phyloP scores from a whole-genome alignment of 1,140 invertebrate genomes.

The Antheraea pernyi region DNA sequence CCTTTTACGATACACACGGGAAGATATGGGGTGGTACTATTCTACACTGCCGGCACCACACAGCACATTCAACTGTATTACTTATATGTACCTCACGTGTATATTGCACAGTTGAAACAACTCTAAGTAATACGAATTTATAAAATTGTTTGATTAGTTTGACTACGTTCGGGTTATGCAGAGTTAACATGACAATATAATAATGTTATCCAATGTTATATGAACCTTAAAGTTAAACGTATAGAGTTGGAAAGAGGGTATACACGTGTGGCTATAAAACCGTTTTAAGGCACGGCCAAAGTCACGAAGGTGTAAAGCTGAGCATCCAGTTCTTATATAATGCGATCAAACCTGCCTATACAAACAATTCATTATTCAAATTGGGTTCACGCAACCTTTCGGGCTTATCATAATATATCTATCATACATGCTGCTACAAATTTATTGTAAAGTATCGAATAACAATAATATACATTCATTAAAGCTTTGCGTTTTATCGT shows the following conservation, averaged over 20 bases:
- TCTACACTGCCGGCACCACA: too few species aligned
- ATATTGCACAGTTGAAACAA: slow-evolving; percentile 4
- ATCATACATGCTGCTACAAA: too few species aligned
- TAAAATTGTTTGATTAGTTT: slow-evolving; percentile 61
- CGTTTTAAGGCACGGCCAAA: slow-evolving; percentile 56
- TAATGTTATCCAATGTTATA: slow-evolving; percentile 15
- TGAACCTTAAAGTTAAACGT: slow-evolving; percentile 29
- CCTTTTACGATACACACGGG: too few species aligned
- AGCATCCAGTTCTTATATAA: neutral
- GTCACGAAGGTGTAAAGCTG: slow-evolving; percentile 46
- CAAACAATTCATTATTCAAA: neutral
- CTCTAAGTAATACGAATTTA: slow-evolving; percentile 36
- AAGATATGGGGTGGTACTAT: too few species aligned
- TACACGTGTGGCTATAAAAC: slow-evolving; percentile 46
- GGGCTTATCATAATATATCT: too few species aligned
- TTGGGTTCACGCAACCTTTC: neutral
- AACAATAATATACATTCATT: too few species aligned
- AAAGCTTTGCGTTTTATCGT: too few species aligned
- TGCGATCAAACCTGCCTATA: neutral
- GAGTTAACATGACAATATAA: slow-evolving; percentile 57
- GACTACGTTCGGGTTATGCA: slow-evolving; percentile 56
- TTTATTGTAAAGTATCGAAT: too few species aligned
- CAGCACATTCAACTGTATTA: too few species aligned
- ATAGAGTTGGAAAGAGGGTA: slow-evolving; percentile 42
- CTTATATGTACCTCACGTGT: neutral